phyloP scores from a whole-genome alignment of 1,140 invertebrate species.

The Samia ricini region DNA sequence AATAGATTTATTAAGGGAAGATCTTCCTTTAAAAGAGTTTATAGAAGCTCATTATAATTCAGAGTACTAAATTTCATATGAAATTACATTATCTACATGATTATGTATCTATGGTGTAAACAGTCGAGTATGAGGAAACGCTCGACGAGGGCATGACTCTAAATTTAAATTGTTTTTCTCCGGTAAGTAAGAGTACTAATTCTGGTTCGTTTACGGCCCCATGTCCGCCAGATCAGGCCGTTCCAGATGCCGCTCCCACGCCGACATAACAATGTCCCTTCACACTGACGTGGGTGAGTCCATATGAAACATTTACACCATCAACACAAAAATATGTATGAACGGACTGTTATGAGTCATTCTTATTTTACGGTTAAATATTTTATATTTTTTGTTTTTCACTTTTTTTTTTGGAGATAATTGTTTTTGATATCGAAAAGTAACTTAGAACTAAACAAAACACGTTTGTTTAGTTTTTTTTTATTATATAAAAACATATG shows the following conservation, averaged over 20 bases:
- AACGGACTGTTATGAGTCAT: background rate
- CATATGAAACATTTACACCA: background rate
- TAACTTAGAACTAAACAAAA: too few relatives aligned
- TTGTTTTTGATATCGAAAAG: too few relatives aligned
- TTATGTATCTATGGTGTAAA: background rate
- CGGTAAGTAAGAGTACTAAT: constrained; percentile 58
- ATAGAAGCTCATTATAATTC: too few relatives aligned
- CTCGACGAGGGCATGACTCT: constrained; percentile 17
- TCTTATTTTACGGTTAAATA: background rate
- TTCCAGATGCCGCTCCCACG: constrained; percentile 64
- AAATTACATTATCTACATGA: background rate
- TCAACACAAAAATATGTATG: background rate
- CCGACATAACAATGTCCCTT: constrained; percentile 46
- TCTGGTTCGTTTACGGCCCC: constrained; percentile 62
- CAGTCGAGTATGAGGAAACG: background rate
- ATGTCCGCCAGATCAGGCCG: constrained; percentile 41
- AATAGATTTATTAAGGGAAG: too few relatives aligned
- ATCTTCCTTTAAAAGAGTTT: too few relatives aligned
- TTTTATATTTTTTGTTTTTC: background rate
- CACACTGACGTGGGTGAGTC: constrained; percentile 27
- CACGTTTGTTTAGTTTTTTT: too few relatives aligned
- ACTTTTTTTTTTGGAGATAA: background rate
- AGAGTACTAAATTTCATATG: too few relatives aligned
- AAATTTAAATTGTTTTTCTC: constrained; percentile 59
- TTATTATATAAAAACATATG: too few relatives aligned